These are phyloP conservation scores for Trachelus tabidus DNA, from an alignment of 2,888 invertebrate genomes.

Conservation along the genomic window DNA sequence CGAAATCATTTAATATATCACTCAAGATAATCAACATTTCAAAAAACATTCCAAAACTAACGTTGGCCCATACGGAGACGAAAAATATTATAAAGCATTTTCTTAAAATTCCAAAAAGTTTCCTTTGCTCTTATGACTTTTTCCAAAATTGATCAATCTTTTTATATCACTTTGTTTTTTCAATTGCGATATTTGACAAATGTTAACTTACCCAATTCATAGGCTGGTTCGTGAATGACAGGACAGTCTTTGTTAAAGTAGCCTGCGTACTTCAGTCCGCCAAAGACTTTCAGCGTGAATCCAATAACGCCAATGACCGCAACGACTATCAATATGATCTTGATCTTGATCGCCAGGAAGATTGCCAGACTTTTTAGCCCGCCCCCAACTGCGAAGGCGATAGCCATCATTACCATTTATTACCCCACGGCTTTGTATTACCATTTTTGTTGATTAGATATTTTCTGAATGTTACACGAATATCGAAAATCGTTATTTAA, in stretches of 20 bases:
- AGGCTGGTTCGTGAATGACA: constrained; percentile 29
- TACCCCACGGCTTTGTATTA: background rate
- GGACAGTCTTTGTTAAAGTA: constrained; percentile 22
- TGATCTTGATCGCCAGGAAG: constrained; percentile 47
- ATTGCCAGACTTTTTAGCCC: constrained; percentile 46
- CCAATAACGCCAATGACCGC: constrained; percentile 41
- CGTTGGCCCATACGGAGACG: too few species aligned
- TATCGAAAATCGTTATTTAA: background rate
- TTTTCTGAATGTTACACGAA: background rate
- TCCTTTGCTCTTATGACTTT: background rate
- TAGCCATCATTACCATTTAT: background rate
- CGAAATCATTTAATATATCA: too few species aligned
- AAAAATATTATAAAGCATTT: background rate
- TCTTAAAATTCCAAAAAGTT: background rate
- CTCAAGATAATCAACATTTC: too few species aligned
- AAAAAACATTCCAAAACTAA: too few species aligned
- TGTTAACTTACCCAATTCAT: constrained; percentile 30
- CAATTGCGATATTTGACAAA: background rate
- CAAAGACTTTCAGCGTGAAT: constrained; percentile 41
- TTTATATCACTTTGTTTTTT: background rate
- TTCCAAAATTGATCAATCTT: background rate
- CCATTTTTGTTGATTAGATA: background rate
- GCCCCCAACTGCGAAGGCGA: constrained; percentile 41
- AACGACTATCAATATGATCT: constrained; percentile 43
- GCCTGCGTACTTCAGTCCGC: constrained; percentile 20